Percentiles rank a stretch among this genome's conserved stretches.
Conservation (phyloP, 2,888 invertebrate genomes). For the Drosophila koepferae region DNA sequence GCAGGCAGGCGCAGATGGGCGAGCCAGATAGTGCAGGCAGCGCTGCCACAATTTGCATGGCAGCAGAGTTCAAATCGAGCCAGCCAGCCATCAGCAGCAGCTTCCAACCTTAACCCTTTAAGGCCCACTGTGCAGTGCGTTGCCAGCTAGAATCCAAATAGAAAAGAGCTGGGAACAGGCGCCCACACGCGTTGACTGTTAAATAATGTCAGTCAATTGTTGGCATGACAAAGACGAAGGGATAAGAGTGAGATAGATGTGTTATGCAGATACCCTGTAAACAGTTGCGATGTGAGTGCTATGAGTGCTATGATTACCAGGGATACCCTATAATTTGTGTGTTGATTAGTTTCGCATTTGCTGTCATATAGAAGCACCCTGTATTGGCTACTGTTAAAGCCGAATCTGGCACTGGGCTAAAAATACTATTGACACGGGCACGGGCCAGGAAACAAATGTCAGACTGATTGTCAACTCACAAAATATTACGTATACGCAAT, state of each 20-base stretch:
- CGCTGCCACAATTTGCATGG: slow-evolving; percentile 54
- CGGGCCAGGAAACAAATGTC: slow-evolving; percentile 62
- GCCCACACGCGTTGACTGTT: slow-evolving; percentile 36
- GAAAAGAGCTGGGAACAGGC: not conserved
- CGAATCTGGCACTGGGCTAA: not conserved
- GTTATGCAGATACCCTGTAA: slow-evolving; percentile 1
- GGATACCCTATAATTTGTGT: not conserved
- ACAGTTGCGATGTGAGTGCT: not conserved
- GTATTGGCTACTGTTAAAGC: not conserved
- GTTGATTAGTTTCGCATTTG: no score
- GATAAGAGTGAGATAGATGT: not conserved
- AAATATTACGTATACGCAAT: slow-evolving; percentile 72
- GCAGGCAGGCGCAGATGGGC: slow-evolving; percentile 55
- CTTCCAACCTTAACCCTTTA: slow-evolving; percentile 42
- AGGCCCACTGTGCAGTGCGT: slow-evolving; percentile 25
- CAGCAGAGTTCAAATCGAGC: slow-evolving; percentile 25
- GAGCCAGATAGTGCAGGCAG: slow-evolving; percentile 53
- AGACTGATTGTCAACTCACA: slow-evolving; percentile 49
- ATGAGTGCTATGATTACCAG: not conserved
- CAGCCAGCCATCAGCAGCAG: slow-evolving; percentile 5
- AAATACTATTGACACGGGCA: slow-evolving; percentile 25
- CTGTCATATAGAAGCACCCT: no score
- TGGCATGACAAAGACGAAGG: slow-evolving; percentile 27
- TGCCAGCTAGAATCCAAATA: slow-evolving; percentile 1
- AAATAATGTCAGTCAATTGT: slow-evolving; percentile 33